Evolutionary conservation across 2,888 invertebrate genomes (phyloP).

Genomic region (Brachyptera putata): DNA sequence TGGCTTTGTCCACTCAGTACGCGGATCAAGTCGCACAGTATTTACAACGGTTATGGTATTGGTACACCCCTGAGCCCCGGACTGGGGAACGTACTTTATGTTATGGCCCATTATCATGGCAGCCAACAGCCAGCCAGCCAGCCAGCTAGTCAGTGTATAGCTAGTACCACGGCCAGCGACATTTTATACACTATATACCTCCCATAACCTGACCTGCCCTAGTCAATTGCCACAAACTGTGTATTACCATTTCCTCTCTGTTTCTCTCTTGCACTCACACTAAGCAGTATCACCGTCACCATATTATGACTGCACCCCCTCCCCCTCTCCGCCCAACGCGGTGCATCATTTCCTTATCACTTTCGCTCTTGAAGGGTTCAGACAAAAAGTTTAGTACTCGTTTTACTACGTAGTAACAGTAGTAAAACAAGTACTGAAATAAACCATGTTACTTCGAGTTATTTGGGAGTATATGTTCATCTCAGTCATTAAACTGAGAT

Average conservation of each 20-base stretch:
- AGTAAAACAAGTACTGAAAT: too few species aligned
- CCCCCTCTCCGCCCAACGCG: background rate
- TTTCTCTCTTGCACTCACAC: too few species aligned
- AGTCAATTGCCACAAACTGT: conserved; percentile 11
- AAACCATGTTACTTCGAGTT: too few species aligned
- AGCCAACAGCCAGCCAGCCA: conserved; percentile 1
- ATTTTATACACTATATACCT: conserved; percentile 3
- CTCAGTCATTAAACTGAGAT: too few species aligned
- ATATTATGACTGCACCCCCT: background rate
- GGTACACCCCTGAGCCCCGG: conserved; percentile 16
- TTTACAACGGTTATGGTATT: too few species aligned
- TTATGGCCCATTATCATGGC: conserved; percentile 26
- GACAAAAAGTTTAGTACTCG: background rate
- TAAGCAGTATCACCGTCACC: too few species aligned
- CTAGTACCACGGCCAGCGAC: too few species aligned
- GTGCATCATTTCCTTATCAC: background rate
- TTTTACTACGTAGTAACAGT: too few species aligned
- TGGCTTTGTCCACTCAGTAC: too few species aligned
- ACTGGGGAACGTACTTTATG: conserved; percentile 18
- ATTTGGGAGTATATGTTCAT: too few species aligned
- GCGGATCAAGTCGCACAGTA: too few species aligned
- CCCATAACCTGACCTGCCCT: conserved; percentile 8
- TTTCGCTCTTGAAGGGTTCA: background rate
- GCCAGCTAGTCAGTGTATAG: conserved; percentile 12
- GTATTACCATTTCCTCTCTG: conserved; percentile 1